A percentile compares a stretch with the other conserved stretches of the same genome.
phyloP scores from a whole-genome alignment of 2,113 vertebrate genomes.

The Proterorhinus semilunaris region DNA sequence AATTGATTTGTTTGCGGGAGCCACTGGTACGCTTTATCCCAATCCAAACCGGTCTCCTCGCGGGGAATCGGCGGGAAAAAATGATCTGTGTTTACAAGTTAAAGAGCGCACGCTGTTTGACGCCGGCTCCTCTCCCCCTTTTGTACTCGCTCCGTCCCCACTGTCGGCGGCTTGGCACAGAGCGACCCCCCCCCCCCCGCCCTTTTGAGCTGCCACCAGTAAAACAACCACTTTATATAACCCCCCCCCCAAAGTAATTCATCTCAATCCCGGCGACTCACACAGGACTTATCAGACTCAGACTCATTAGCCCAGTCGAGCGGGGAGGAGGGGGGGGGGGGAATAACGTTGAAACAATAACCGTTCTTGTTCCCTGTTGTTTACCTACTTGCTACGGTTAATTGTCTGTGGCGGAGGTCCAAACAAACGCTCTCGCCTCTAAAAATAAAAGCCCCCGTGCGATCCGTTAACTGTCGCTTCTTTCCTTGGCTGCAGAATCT shows the following conservation, averaged over 20 bases:
- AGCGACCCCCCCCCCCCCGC: background rate
- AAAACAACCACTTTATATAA: conserved; percentile 37
- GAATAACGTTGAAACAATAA: conserved; percentile 21
- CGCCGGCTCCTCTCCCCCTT: conserved; percentile 21
- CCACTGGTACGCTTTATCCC: no score
- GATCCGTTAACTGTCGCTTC: conserved; percentile 10
- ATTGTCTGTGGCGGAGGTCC: conserved; percentile 40
- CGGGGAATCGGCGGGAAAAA: no score
- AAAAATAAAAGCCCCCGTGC: conserved; percentile 39
- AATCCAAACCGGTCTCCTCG: no score
- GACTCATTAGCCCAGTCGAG: conserved; percentile 24
- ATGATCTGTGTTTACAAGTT: conserved; percentile 8
- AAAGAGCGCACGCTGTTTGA: conserved; percentile 33
- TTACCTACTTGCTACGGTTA: conserved; percentile 31
- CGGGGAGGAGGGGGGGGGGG: background rate
- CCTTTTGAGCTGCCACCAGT: conserved; percentile 27
- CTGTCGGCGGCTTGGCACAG: conserved; percentile 37
- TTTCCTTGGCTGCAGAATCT: conserved; percentile 5
- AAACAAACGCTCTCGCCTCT: conserved; percentile 30
- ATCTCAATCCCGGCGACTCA: conserved; percentile 31
- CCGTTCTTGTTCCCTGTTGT: conserved; percentile 22
- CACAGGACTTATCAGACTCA: conserved; percentile 32
- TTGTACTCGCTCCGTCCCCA: conserved; percentile 35
- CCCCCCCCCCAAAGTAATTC: conserved; percentile 20
- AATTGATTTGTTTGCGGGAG: no score